These are phyloP conservation scores for Anolis sagrei DNA, from an alignment of 2,113 vertebrate genomes.

Conservation along the genomic window DNA sequence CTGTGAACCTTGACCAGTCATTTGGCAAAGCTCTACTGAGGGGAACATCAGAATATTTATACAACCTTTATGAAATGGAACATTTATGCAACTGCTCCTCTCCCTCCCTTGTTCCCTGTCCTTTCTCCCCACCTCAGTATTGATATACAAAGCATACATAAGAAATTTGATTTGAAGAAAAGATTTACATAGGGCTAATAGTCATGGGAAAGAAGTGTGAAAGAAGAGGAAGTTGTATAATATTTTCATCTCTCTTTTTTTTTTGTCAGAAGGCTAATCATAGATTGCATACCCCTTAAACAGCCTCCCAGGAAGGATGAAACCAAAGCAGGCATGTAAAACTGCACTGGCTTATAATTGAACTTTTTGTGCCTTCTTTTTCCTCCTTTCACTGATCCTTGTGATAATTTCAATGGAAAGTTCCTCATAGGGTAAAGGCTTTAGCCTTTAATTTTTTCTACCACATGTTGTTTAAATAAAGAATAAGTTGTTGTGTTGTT, in stretches of 20 bases:
- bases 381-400: background rate
- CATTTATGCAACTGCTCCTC: slow-evolving; percentile 19
- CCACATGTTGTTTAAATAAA: background rate
- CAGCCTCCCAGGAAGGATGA: background rate
- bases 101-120: no score
- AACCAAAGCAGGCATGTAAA: background rate
- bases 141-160: background rate
- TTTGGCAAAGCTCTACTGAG: slow-evolving; percentile 18
- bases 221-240: background rate
- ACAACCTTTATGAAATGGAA: background rate
- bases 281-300: background rate
- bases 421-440: background rate
- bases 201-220: background rate
- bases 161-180: background rate
- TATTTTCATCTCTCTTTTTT: background rate
- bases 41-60: slow-evolving; percentile 9
- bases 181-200: background rate
- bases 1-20: slow-evolving; percentile 27
- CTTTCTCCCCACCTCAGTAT: background rate
- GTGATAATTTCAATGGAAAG: background rate
- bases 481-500: background rate
- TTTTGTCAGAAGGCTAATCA: background rate
- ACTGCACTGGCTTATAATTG: background rate
- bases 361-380: background rate
- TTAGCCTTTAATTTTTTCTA: background rate